Percentiles rank a stretch among this genome's conserved stretches.
Evolutionary conservation across 2,888 invertebrate genomes (phyloP).

Genomic region (Apamea crenata): DNA sequence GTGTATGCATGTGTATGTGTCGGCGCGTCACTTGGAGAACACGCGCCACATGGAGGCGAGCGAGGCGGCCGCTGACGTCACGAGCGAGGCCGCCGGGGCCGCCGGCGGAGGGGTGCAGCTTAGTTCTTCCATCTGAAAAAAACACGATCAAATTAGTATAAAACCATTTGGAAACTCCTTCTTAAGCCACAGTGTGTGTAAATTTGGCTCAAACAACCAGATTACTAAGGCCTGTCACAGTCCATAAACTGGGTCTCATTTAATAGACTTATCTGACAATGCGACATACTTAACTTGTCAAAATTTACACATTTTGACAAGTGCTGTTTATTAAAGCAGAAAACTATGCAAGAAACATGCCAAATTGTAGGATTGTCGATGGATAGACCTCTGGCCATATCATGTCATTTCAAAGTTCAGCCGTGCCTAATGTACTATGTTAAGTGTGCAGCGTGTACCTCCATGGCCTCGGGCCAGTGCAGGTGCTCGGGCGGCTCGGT

Average conservation of each 20-base stretch:
- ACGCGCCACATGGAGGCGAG: slow-evolving; percentile 95
- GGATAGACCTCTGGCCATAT: too few species aligned
- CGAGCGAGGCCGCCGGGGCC: slow-evolving; percentile 91
- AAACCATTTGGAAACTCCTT: not conserved
- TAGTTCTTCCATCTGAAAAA: slow-evolving; percentile 77
- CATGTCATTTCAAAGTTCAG: too few species aligned
- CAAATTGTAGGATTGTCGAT: not conserved
- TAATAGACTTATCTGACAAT: not conserved
- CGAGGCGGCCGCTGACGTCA: slow-evolving; percentile 95
- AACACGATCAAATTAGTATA: not conserved
- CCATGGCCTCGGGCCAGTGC: slow-evolving; percentile 90
- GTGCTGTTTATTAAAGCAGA: not conserved
- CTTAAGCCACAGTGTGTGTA: not conserved
- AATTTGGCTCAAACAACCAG: not conserved
- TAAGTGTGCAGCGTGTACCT: slow-evolving; percentile 66
- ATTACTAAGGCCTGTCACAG: not conserved
- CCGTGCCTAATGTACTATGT: not conserved
- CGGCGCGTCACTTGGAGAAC: slow-evolving; percentile 90
- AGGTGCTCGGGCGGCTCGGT: slow-evolving; percentile 92
- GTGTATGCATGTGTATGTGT: not conserved
- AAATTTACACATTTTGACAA: too few species aligned
- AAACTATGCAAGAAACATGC: not conserved
- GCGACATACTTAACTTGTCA: not conserved
- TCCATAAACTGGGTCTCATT: not conserved
- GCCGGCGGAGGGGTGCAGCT: slow-evolving; percentile 78